phyloP scores from a whole-genome alignment of 2,113 vertebrate species.

The Microtus pennsylvanicus region DNA sequence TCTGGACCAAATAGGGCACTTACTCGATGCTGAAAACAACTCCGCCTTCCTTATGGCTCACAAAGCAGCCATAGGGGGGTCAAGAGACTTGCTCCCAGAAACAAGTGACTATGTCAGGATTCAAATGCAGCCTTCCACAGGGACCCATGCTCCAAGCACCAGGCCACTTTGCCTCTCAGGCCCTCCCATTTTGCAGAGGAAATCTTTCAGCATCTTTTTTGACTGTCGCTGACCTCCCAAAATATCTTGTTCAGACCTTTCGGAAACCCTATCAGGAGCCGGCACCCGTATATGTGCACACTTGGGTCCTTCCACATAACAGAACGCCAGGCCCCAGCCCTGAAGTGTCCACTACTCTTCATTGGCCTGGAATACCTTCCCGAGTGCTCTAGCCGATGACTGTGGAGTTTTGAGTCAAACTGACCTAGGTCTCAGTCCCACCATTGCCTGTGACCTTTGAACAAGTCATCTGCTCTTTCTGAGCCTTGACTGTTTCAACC shows the following conservation, averaged over 20 bases:
- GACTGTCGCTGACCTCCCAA: background rate
- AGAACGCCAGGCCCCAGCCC: background rate
- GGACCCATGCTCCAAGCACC: background rate
- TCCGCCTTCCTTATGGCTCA: background rate
- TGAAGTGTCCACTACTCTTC: accelerated
- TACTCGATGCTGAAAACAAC: background rate
- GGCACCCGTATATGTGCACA: background rate
- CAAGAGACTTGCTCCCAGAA: background rate
- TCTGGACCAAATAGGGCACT: background rate
- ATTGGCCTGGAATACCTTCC: background rate
- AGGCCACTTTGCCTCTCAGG: background rate
- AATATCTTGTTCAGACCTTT: background rate
- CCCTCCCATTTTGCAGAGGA: background rate
- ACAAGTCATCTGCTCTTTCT: background rate
- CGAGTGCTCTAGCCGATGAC: background rate
- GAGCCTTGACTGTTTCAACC: background rate
- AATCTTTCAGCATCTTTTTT: background rate
- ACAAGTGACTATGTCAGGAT: background rate
- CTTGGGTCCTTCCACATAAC: background rate
- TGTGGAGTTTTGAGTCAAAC: background rate
- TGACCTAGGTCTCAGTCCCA: background rate
- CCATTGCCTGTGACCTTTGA: background rate
- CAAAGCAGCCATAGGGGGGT: background rate
- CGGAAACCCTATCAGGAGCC: background rate
- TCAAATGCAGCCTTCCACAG: background rate